These are phyloP conservation scores for Arnoldichthys spilopterus DNA, from an alignment of 2,797 vertebrate species.

Conservation along the genomic window DNA sequence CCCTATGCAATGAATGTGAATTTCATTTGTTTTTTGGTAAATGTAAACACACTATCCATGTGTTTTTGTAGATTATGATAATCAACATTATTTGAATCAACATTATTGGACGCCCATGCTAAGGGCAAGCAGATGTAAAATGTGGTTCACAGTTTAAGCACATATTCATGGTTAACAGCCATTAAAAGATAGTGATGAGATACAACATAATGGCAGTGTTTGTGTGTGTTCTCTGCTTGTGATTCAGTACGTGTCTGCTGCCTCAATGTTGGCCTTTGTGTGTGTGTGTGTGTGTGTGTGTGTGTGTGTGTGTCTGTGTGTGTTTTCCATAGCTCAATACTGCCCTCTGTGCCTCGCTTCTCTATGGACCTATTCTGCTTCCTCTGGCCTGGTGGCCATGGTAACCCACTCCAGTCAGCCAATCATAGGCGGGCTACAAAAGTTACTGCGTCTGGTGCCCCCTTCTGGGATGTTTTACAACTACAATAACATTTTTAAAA, in stretches of 20 bases:
- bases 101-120: not conserved
- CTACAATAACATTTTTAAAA: conserved; percentile 21
- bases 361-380: conserved; percentile 62
- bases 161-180: not conserved
- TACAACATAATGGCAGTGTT: conserved; percentile 15
- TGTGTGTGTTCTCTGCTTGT: conserved; percentile 59
- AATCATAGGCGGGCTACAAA: conserved; percentile 49
- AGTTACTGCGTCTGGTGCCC: conserved; percentile 69
- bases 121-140: not conserved
- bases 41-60: not conserved
- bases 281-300: conserved; percentile 56
- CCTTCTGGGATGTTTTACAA: conserved; percentile 64
- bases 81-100: conserved; percentile 8
- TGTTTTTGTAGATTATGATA: not conserved
- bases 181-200: not conserved
- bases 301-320: conserved; percentile 33
- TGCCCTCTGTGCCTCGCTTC: conserved; percentile 58
- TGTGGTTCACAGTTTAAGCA: not conserved
- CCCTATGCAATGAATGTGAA: not conserved
- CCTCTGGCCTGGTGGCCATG: conserved; percentile 68
- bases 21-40: not conserved
- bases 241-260: conserved; percentile 67
- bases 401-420: conserved; percentile 69
- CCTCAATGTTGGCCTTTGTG: conserved; percentile 80
- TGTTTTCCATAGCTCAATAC: conserved; percentile 52